Conservation (phyloP, 1,140 invertebrate species). For the Papilio dardanus region DNA sequence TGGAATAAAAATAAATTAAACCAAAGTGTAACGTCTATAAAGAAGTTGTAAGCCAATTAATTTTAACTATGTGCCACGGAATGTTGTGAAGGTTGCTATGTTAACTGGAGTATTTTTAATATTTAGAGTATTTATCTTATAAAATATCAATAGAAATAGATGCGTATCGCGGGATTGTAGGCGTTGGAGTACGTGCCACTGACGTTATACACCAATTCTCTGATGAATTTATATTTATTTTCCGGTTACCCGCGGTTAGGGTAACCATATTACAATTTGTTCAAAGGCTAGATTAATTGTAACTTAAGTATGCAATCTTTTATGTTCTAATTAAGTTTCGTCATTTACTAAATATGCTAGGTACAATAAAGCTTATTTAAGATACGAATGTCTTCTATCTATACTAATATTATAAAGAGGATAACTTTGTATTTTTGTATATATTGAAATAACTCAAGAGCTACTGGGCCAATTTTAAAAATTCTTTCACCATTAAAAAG, state of each 20-base stretch:
- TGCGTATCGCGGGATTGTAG: not conserved
- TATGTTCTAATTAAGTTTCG: no score
- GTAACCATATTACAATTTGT: not conserved
- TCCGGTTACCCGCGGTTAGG: slow-evolving; percentile 2
- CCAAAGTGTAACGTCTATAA: not conserved
- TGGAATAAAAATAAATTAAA: not conserved
- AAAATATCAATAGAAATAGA: not conserved
- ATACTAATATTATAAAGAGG: no score
- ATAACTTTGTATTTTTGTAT: no score
- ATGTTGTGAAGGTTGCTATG: not conserved
- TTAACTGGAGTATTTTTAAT: slow-evolving; percentile 16
- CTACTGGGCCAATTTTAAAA: no score
- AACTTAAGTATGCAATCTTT: no score
- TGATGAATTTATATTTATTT: slow-evolving; percentile 31
- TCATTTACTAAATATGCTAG: no score
- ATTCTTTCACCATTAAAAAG: no score
- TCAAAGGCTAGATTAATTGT: not conserved
- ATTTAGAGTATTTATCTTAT: not conserved
- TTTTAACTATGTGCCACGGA: not conserved
- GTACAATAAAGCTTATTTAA: no score
- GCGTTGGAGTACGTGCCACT: not conserved
- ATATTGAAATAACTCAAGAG: no score
- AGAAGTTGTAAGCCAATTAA: not conserved
- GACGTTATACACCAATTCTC: slow-evolving; percentile 5
- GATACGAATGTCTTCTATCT: no score